phyloP scores from a whole-genome alignment of 2,797 vertebrate genomes.

The Glyptemys insculpta region DNA sequence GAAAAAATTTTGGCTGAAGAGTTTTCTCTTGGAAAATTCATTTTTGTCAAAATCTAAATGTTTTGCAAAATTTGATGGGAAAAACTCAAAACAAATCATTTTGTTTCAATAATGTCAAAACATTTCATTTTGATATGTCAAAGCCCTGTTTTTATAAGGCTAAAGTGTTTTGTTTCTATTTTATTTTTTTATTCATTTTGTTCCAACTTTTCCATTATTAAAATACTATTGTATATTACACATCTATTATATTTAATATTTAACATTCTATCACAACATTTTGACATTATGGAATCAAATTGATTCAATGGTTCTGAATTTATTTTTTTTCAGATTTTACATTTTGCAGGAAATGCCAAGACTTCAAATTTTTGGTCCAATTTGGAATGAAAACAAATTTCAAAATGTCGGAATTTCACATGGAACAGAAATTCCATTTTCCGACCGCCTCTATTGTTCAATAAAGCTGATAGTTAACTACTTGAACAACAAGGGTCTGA shows the following conservation, averaged over 20 bases:
- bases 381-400: background rate
- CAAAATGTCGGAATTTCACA: background rate
- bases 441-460: background rate
- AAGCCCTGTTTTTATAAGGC: too few species aligned
- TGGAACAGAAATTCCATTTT: background rate
- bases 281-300: background rate
- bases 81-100: background rate
- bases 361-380: background rate
- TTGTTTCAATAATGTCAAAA: background rate
- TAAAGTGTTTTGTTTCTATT: background rate
- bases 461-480: background rate
- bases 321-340: background rate
- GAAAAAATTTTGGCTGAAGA: background rate
- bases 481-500: background rate
- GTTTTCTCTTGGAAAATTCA: background rate
- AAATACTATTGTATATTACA: background rate
- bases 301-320: background rate
- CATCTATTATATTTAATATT: background rate
- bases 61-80: background rate
- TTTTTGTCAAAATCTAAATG: background rate
- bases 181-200: background rate
- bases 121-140: background rate
- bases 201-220: background rate
- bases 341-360: background rate
- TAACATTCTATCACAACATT: background rate